These are phyloP conservation scores for Meles meles DNA, from an alignment of 2,113 vertebrate species.

Conservation along the genomic window DNA sequence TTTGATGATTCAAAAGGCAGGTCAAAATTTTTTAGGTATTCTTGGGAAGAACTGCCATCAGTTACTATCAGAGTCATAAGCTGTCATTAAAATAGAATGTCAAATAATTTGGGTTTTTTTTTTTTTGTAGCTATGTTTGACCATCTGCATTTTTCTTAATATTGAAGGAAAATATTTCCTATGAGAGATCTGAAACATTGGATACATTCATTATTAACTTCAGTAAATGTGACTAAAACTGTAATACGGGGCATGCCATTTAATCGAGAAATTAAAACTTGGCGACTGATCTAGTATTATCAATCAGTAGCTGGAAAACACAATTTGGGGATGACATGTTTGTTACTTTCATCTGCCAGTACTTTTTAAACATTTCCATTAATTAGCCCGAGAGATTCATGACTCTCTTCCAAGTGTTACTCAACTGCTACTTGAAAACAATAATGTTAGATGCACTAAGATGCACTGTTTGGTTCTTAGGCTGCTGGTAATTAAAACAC, in stretches of 20 bases:
- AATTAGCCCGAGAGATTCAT: slow-evolving; percentile 61
- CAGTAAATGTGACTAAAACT: background rate
- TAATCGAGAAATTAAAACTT: slow-evolving; percentile 57
- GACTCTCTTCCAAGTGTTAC: slow-evolving; percentile 58
- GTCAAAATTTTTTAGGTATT: background rate
- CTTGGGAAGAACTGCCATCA: background rate
- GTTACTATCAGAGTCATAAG: background rate
- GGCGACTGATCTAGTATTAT: slow-evolving; percentile 25
- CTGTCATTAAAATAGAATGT: background rate
- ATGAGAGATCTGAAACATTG: background rate
- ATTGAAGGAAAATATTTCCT: background rate
- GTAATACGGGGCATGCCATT: background rate
- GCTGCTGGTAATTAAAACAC: slow-evolving; percentile 26
- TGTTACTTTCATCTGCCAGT: slow-evolving; percentile 65
- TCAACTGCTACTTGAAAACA: slow-evolving; percentile 60
- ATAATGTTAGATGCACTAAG: slow-evolving; percentile 38
- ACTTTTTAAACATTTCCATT: slow-evolving; percentile 68
- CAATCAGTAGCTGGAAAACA: slow-evolving; percentile 34
- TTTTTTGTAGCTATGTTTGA: background rate
- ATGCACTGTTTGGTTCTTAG: background rate
- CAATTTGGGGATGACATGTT: slow-evolving; percentile 50
- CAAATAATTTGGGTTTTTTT: background rate
- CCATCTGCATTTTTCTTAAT: background rate
- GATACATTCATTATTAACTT: background rate
- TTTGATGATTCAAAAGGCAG: background rate